These are phyloP conservation scores for Cataglyphis cursor DNA, from an alignment of 2,888 invertebrate species.

Conservation along the genomic window DNA sequence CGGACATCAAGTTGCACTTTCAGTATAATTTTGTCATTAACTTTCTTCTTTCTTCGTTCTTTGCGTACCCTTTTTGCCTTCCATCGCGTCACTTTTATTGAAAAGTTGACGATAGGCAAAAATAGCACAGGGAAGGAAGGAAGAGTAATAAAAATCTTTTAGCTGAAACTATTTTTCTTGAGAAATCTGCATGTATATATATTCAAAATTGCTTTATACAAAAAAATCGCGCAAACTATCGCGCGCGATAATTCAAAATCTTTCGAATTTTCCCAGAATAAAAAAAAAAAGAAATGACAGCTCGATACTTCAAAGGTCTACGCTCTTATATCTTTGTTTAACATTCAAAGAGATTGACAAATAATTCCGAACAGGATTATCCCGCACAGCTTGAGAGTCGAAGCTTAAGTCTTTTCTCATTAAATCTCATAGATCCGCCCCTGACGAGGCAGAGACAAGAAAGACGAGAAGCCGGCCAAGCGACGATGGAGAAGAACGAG, in stretches of 20 bases:
- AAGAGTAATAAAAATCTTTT: background rate
- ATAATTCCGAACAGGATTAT: conserved; percentile 5
- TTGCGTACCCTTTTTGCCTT: conserved; percentile 40
- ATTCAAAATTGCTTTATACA: background rate
- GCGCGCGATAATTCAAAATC: background rate
- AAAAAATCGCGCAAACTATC: background rate
- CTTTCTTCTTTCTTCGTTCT: conserved; percentile 56
- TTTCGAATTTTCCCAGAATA: background rate
- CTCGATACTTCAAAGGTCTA: background rate
- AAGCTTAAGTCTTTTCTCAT: conserved; percentile 36
- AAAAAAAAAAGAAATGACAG: background rate
- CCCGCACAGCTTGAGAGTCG: background rate
- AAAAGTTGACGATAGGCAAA: conserved; percentile 38
- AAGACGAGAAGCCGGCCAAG: conserved; percentile 44
- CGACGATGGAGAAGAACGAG: conserved; percentile 46
- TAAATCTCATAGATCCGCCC: conserved; percentile 39
- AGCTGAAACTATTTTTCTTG: background rate
- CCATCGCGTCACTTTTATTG: conserved; percentile 20
- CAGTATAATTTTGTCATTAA: conserved; percentile 82
- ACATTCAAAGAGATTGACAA: background rate
- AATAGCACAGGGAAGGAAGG: conserved; percentile 44
- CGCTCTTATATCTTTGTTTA: background rate
- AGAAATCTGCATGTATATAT: background rate
- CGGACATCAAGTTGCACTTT: conserved; percentile 65
- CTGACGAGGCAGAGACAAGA: conserved; percentile 59